A percentile compares a stretch with the other conserved stretches of the same genome.
phyloP scores from a whole-genome alignment of 2,888 invertebrate genomes.

The Apantesis nais region DNA sequence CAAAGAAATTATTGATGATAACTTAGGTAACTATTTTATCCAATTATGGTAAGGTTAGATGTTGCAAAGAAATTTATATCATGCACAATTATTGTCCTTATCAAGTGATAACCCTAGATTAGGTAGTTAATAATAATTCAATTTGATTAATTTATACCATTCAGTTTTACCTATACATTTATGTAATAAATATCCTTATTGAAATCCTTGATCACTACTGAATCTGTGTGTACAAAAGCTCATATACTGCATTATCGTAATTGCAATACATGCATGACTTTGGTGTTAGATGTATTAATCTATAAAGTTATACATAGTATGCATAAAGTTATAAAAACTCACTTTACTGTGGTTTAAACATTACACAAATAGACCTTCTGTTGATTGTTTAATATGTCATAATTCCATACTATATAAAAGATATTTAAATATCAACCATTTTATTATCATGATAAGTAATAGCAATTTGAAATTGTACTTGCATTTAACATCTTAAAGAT shows the following conservation, averaged over 20 bases:
- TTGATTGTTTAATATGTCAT: neutral
- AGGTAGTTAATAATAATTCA: slow-evolving; percentile 20
- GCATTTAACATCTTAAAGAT: slow-evolving; percentile 2
- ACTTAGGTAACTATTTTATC: slow-evolving; percentile 1
- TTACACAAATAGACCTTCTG: neutral
- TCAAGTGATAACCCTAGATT: slow-evolving; percentile 32
- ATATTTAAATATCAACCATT: neutral
- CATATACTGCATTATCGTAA: neutral
- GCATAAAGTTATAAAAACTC: neutral
- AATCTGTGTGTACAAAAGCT: neutral
- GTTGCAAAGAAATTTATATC: slow-evolving; percentile 7
- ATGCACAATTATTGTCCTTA: slow-evolving; percentile 39
- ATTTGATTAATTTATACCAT: slow-evolving; percentile 17
- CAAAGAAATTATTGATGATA: slow-evolving; percentile 3
- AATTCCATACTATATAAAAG: neutral
- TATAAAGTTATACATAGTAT: neutral
- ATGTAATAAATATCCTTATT: neutral
- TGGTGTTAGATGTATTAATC: slow-evolving; percentile 1
- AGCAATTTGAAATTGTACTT: slow-evolving; percentile 13
- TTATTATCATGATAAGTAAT: slow-evolving; percentile 1
- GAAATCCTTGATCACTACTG: neutral
- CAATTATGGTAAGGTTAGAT: slow-evolving; percentile 10
- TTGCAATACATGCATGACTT: neutral
- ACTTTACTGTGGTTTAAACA: neutral
- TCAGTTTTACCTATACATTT: neutral